Evolutionary conservation across 2,888 invertebrate genomes (phyloP).

Genomic region (Lymantria monacha): DNA sequence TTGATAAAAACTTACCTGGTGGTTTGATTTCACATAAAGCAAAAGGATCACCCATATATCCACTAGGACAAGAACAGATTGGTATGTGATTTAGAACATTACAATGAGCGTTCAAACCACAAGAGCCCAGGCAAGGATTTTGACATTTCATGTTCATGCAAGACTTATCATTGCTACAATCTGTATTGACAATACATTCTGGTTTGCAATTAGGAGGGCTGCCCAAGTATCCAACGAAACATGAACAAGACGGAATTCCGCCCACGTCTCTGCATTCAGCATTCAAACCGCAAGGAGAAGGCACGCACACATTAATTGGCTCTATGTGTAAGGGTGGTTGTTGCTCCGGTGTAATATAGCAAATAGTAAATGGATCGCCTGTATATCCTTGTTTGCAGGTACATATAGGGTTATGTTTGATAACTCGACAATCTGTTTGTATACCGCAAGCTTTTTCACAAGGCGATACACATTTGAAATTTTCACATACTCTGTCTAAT

Average conservation of each 20-base stretch:
- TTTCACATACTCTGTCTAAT: conserved; percentile 85
- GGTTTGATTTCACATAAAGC: conserved; percentile 84
- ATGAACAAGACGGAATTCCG: conserved; percentile 85
- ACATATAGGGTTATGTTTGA: conserved; percentile 87
- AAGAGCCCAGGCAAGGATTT: conserved; percentile 90
- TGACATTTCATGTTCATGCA: conserved; percentile 90
- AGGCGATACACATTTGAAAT: conserved; percentile 87
- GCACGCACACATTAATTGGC: conserved; percentile 84
- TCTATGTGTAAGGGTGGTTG: conserved; percentile 41
- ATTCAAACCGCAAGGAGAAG: conserved; percentile 90
- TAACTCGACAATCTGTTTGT: conserved; percentile 86
- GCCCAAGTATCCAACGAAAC: conserved; percentile 85
- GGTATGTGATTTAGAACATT: conserved; percentile 89
- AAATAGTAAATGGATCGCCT: conserved; percentile 85
- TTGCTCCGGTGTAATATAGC: conserved; percentile 54
- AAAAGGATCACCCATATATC: conserved; percentile 89
- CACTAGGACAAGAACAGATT: conserved; percentile 84
- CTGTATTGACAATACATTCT: conserved; percentile 87
- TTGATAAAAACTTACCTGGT: conserved; percentile 45
- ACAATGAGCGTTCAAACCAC: conserved; percentile 88
- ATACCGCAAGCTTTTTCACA: conserved; percentile 87
- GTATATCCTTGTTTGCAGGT: conserved; percentile 83
- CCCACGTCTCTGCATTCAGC: conserved; percentile 82
- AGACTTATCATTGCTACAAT: conserved; percentile 87
- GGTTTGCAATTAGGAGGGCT: conserved; percentile 89